Base-by-base conservation (phyloP, 2,113 vertebrate genomes). In the Burhinus bistriatus region DNA sequence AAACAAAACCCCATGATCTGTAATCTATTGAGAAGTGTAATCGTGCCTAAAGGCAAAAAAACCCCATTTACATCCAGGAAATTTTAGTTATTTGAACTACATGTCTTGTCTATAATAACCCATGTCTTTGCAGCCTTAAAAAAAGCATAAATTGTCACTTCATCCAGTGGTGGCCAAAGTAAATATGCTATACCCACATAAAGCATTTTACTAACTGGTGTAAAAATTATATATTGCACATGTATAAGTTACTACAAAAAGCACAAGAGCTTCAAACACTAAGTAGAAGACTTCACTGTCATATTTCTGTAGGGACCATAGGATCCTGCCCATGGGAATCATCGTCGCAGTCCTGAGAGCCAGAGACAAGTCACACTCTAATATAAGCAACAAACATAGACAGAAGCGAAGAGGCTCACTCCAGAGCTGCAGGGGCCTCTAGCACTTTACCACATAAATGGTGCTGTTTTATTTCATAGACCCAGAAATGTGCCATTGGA, bases 401-500 rank as follows among this genome's bases (percentile, higher is more conserved):
- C 23, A 25, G 26, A 88, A 64, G 29, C 8, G 1, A 30, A 90
- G 58, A 69, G 54, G 23, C 29, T 94, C 5, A 11, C n/a, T 65
- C 25, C 23, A 64, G 71, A 68, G 68, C 68, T 69, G 59, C 29
- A 27, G 54, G 12, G 0, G 0, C 44, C 54, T 6, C 1, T 27
- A 64, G 54, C 15, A 15, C 29, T 77, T 80, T 1, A 1, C 17
- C 44, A 47, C 23, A 2, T 6, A 44, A 9, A 23, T 52, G 29
- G 9, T 51, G 14, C 26, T 22, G 8, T 11, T 76, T 70, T 12
- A 42, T 22, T 44, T 32, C 9, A 25, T 27, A 80, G 21, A 44
- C 15, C 21, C n/a, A 32, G 49, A 82, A 82, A 62, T 1, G 9
- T 76, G 47, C 22, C 22, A 25, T 14, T 26, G 0, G 0, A 54